Evolutionary conservation across 2,888 invertebrate genomes (phyloP), one percentile per base, ranked within the genome.

Genomic region (Nomada ruficornis): DNA sequence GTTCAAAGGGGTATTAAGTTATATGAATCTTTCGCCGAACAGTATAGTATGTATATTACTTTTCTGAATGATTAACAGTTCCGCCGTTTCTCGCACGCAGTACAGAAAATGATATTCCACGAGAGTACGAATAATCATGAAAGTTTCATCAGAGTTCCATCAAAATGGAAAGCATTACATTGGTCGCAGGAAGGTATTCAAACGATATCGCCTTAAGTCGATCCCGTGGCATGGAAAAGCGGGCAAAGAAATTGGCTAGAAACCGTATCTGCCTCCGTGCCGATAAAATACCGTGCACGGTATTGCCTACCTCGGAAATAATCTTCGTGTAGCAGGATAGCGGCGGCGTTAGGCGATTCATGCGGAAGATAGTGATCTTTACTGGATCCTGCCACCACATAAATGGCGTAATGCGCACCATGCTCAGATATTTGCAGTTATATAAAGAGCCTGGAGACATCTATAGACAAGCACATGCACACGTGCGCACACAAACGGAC

Each of bases 391-490:
- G 65, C 65, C 50, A 70, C 59, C 78, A 71, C 80, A 74, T 74
- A 76, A 80, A 85, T 81, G 75, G 76, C 76, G 80, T 84, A 85
- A 88, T 80, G 82, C 78, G 74, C 80, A 80, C 85, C 79, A 76
- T 83, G 84, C 79, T 90, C 80, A 84, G 83, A 86, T 86, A 90
- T 90, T 90, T 86, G 83, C 87, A 86, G 87, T 88, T 78, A 64
- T 83, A 83, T 83, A 77, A 84, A 84, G 80, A 80, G 59, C 62
- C 15, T 62, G 62, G 29, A 54, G 71, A 59, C 62, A 62, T 50
- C n/a, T 11, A 63, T 47, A 13, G 20, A 36, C 54, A 5, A 1
- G 15, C 62, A n/a, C 59, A 13, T 29, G 20, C 18, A 20, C 11
- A 10, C 29, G 15, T 29, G 36, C 18, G 54, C 18, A 7, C 62